These are phyloP conservation scores for Falco punctatus DNA, from an alignment of 2,113 vertebrate genomes.

Conservation along the genomic window DNA sequence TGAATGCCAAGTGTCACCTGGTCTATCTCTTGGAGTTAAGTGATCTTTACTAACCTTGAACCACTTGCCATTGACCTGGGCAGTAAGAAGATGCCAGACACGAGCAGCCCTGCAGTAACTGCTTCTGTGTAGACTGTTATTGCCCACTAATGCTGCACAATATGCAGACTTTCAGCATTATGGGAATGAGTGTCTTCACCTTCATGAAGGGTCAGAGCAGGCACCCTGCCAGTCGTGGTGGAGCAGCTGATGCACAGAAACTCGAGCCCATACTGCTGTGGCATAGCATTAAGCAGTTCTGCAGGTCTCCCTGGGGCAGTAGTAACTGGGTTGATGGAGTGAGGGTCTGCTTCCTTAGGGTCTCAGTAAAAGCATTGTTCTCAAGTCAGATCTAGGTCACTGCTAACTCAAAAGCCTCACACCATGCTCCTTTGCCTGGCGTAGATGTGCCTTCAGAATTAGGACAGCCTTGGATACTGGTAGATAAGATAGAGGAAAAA, in stretches of 20 bases:
- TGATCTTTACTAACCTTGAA: neutral
- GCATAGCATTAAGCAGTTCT: neutral
- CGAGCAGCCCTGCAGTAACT: neutral
- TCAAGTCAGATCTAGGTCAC: constrained; percentile 30
- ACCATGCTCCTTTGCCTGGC: neutral
- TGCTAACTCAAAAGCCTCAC: constrained; percentile 20
- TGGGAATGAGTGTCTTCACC: neutral
- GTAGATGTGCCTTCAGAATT: neutral
- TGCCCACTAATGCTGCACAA: neutral
- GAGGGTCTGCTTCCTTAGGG: neutral
- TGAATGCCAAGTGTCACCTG: neutral
- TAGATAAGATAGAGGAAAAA: neutral
- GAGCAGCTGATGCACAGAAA: neutral
- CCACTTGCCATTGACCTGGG: neutral
- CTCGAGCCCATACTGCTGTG: neutral
- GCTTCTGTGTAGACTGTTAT: neutral
- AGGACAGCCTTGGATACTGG: constrained; percentile 2
- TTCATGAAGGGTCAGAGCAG: neutral
- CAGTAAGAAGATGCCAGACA: neutral
- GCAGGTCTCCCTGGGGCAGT: neutral
- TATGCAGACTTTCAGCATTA: neutral
- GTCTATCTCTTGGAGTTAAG: neutral
- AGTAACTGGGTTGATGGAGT: neutral
- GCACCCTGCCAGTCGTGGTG: neutral
- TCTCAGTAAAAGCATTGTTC: constrained; percentile 1